phyloP scores from a whole-genome alignment of 1,140 invertebrate species.

The Cotesia glomerata region DNA sequence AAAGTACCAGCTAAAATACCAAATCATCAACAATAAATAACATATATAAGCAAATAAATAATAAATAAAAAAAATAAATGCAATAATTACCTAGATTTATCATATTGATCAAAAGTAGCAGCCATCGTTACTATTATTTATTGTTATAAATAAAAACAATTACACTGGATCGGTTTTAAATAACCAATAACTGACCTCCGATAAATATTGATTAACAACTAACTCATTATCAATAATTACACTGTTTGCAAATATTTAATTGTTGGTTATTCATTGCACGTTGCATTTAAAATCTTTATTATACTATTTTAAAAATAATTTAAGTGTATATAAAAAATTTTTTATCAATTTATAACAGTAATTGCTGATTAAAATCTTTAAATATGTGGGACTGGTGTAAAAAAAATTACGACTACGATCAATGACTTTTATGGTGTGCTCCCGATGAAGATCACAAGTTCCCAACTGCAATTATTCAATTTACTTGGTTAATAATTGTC shows the following conservation, averaged over 20 bases:
- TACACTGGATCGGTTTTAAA: slow-evolving; percentile 1
- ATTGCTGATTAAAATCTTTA: background rate
- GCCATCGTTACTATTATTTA: slow-evolving; percentile 60
- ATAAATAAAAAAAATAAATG: slow-evolving; percentile 6
- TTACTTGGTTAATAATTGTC: background rate
- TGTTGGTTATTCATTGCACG: slow-evolving; percentile 6
- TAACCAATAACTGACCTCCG: slow-evolving; percentile 3
- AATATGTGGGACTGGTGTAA: slow-evolving; percentile 1
- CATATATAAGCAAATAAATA: background rate
- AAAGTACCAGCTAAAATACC: slow-evolving; percentile 91
- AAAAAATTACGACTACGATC: slow-evolving; percentile 19
- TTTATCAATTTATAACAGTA: background rate
- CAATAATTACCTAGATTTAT: slow-evolving; percentile 69
- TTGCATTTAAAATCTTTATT: background rate
- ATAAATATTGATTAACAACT: background rate
- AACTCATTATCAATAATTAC: slow-evolving; percentile 7
- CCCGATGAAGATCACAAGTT: slow-evolving; percentile 16
- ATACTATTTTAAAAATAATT: background rate
- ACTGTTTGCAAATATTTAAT: background rate
- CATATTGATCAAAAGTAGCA: slow-evolving; percentile 74
- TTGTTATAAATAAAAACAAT: slow-evolving; percentile 14
- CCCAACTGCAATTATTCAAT: background rate
- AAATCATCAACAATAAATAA: slow-evolving; percentile 31
- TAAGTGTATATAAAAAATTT: background rate
- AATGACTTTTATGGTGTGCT: slow-evolving; percentile 28